Evolutionary conservation across 2,113 vertebrate species (phyloP).

Genomic region (Apus apus): DNA sequence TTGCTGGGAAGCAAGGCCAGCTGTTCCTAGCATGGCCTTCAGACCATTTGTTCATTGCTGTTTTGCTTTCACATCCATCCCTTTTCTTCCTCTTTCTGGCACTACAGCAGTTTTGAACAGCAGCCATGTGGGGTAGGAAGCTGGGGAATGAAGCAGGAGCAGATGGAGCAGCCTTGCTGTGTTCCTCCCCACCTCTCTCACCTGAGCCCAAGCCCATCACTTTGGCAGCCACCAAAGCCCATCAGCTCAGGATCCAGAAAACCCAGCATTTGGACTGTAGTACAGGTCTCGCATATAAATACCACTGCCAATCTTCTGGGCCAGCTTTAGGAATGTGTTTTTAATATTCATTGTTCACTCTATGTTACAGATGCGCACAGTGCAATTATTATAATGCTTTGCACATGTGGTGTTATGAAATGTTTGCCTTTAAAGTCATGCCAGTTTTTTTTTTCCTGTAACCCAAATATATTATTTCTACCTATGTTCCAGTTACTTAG

Average conservation of each 20-base stretch:
- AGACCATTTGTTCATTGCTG: neutral
- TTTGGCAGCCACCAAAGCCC: slow-evolving; percentile 30
- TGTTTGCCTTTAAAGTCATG: slow-evolving; percentile 75
- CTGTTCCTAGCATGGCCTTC: slow-evolving; percentile 8
- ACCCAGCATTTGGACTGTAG: slow-evolving; percentile 4
- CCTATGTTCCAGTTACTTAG: slow-evolving; percentile 71
- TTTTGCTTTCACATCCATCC: slow-evolving; percentile 20
- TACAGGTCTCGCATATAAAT: slow-evolving; percentile 29
- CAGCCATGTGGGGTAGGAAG: neutral
- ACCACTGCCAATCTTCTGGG: slow-evolving; percentile 52
- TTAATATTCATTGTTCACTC: slow-evolving; percentile 79
- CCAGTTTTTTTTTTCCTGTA: slow-evolving; percentile 63
- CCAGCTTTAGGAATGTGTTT: slow-evolving; percentile 74
- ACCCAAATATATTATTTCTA: slow-evolving; percentile 76
- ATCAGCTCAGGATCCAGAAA: slow-evolving; percentile 13
- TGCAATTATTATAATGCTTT: slow-evolving; percentile 79
- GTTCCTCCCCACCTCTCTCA: neutral
- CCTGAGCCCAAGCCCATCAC: neutral
- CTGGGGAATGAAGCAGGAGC: neutral
- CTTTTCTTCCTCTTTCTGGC: slow-evolving; percentile 28
- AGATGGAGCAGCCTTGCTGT: neutral
- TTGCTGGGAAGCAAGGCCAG: neutral
- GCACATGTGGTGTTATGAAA: slow-evolving; percentile 80
- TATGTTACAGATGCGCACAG: slow-evolving; percentile 74
- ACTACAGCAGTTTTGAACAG: slow-evolving; percentile 22